Conservation (phyloP, 2,888 invertebrate genomes). For the Proisotoma minuta region DNA sequence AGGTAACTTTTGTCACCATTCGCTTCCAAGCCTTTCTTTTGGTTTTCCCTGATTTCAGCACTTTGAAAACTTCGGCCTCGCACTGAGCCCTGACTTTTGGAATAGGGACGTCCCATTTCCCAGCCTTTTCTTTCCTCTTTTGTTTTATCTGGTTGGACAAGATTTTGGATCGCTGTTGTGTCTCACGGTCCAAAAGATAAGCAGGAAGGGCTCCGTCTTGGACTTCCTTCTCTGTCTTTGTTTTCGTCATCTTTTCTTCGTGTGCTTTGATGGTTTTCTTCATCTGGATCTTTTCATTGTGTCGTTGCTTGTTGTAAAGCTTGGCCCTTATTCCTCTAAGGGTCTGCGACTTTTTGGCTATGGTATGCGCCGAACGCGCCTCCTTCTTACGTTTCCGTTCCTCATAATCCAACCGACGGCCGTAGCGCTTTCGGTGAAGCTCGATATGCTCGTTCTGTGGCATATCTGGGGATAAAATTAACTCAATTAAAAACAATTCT, state of each 20-base stretch:
- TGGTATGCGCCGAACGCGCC: constrained; percentile 87
- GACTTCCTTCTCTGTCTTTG: constrained; percentile 73
- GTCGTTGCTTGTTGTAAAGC: constrained; percentile 90
- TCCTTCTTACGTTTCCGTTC: constrained; percentile 93
- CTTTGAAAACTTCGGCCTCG: constrained; percentile 94
- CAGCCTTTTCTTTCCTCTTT: constrained; percentile 98
- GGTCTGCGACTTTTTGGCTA: constrained; percentile 83
- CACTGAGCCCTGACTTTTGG: constrained; percentile 96
- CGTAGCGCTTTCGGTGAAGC: constrained; percentile 91
- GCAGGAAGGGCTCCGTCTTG: constrained; percentile 90
- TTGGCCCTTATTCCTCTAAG: constrained; percentile 96
- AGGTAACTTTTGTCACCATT: constrained; percentile 98
- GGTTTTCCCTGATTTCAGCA: constrained; percentile 83
- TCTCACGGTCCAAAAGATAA: constrained; percentile 94
- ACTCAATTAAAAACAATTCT: too few species aligned
- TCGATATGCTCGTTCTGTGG: constrained; percentile 99
- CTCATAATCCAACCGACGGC: constrained; percentile 94
- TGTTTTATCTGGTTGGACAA: constrained; percentile 99
- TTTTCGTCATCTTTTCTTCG: constrained; percentile 80
- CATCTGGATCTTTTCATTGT: constrained; percentile 98
- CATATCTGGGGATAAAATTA: too few species aligned
- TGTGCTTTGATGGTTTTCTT: constrained; percentile 97
- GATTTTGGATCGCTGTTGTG: constrained; percentile 88
- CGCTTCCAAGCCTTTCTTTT: constrained; percentile 97
- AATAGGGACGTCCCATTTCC: constrained; percentile 99